Evolutionary conservation across 2,113 vertebrate species (phyloP).

Genomic region (Bujurquina vittata): DNA sequence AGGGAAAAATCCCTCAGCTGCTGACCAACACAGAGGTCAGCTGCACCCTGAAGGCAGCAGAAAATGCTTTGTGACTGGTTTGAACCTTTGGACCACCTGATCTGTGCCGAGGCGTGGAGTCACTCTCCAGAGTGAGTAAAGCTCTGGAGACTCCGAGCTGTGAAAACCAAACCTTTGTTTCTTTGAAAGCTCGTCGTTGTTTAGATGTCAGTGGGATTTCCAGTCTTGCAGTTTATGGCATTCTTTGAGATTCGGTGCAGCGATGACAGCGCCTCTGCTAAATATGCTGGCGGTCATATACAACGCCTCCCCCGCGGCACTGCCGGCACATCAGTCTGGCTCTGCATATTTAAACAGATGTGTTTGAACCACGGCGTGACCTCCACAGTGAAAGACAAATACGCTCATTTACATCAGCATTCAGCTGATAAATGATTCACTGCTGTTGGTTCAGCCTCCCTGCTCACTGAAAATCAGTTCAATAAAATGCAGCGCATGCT

Average conservation of each 20-base stretch:
- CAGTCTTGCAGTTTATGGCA: background rate
- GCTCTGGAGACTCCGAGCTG: background rate
- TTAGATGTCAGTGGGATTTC: background rate
- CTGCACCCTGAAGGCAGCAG: background rate
- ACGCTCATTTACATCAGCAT: conserved; percentile 3
- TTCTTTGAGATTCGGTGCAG: background rate
- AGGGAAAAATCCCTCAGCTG: background rate
- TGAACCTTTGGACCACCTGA: background rate
- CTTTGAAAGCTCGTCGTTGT: background rate
- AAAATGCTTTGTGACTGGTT: background rate
- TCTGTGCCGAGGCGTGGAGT: background rate
- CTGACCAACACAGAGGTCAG: background rate
- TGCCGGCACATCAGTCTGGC: background rate
- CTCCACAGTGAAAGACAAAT: conserved; percentile 1
- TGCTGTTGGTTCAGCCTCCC: background rate
- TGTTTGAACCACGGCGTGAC: background rate
- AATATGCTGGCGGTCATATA: background rate
- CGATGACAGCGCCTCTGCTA: background rate
- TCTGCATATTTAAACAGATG: background rate
- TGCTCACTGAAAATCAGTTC: background rate
- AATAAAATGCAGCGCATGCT: background rate
- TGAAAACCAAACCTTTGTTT: background rate
- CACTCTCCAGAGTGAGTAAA: background rate
- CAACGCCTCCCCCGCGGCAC: background rate
- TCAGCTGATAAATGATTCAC: conserved; percentile 28